A percentile compares a stretch with the other conserved stretches of the same genome.
Evolutionary conservation across 2,113 vertebrate species (phyloP).

Genomic region (Semnornis frantzii): DNA sequence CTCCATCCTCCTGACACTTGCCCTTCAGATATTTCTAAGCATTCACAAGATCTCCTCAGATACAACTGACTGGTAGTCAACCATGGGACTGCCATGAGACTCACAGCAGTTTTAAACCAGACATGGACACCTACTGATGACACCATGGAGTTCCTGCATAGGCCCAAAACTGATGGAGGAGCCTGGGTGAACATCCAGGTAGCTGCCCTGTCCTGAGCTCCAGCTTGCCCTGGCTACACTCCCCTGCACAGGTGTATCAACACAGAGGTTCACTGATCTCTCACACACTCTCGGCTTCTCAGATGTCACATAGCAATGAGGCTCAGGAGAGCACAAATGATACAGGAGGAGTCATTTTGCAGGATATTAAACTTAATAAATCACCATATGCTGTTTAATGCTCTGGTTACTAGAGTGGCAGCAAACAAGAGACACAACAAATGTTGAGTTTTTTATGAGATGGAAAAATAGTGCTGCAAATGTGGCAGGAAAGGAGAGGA

Average conservation of each 20-base stretch:
- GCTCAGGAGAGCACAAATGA: neutral
- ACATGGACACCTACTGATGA: neutral
- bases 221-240: neutral
- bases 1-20: no score
- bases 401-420: neutral
- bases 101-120: neutral
- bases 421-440: neutral
- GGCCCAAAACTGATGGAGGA: neutral
- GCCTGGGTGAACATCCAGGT: no score
- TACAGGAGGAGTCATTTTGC: neutral
- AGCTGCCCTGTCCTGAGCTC: neutral
- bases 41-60: no score
- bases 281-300: neutral
- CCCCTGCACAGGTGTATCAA: neutral
- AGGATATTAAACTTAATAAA: slow-evolving; percentile 10
- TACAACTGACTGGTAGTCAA: fast-evolving
- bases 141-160: neutral
- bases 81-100: neutral
- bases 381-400: neutral
- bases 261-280: neutral
- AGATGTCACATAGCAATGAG: neutral
- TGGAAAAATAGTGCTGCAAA: neutral
- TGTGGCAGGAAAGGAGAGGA: neutral
- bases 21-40: no score
- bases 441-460: neutral